Conservation (phyloP, 2,888 invertebrate species). For the Romanomermis culicivorax region DNA sequence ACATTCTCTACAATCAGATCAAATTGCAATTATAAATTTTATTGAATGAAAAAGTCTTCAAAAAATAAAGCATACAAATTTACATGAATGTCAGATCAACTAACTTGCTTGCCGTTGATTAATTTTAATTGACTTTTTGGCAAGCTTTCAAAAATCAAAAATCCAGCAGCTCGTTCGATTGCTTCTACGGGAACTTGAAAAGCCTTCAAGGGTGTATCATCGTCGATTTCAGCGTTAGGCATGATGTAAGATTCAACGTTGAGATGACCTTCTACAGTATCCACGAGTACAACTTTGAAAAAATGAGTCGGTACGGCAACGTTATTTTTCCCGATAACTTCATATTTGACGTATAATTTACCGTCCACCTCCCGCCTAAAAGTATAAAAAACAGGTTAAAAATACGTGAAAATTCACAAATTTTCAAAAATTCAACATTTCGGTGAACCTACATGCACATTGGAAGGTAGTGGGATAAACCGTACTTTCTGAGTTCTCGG, state of each 20-base stretch:
- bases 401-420: no score
- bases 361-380: constrained; percentile 52
- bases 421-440: no score
- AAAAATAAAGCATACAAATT: no score
- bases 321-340: constrained; percentile 73
- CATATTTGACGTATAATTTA: constrained; percentile 64
- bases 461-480: no score
- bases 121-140: constrained; percentile 47
- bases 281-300: constrained; percentile 54
- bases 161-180: constrained; percentile 69
- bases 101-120: constrained; percentile 53
- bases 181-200: constrained; percentile 66
- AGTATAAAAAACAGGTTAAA: no score
- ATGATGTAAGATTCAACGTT: constrained; percentile 82
- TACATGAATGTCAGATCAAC: no score
- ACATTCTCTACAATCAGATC: no score
- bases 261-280: constrained; percentile 44
- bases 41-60: no score
- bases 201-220: constrained; percentile 45
- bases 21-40: no score
- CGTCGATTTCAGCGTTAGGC: constrained; percentile 68
- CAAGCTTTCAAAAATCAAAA: constrained; percentile 62
- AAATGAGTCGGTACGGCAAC: constrained; percentile 97
- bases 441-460: no score
- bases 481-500: no score